Evolutionary conservation across 2,797 vertebrate genomes (phyloP).

Genomic region (Leucoraja ocellata): DNA sequence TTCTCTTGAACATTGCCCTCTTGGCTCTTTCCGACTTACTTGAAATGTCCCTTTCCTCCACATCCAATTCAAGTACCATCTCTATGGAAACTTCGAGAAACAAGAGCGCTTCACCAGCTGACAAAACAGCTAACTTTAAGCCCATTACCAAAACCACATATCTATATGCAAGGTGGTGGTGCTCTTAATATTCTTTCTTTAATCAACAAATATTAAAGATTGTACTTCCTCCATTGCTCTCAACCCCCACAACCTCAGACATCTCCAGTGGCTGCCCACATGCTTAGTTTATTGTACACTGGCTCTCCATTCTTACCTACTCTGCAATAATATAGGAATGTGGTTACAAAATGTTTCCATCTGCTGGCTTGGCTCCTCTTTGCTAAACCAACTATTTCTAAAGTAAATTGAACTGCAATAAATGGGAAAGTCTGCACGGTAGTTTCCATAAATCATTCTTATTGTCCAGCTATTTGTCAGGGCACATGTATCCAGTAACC

Average conservation of each 20-base stretch:
- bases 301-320: background rate
- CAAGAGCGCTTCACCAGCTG: background rate
- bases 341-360: slow-evolving; percentile 26
- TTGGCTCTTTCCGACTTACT: too few relatives aligned
- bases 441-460: slow-evolving; percentile 9
- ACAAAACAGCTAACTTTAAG: background rate
- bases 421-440: background rate
- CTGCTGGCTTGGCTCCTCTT: background rate
- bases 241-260: background rate
- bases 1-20: background rate
- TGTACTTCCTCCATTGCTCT: background rate
- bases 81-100: background rate
- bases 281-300: background rate
- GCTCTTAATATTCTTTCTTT: background rate
- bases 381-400: background rate
- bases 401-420: slow-evolving; percentile 1
- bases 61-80: background rate
- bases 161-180: background rate
- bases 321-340: slow-evolving; percentile 28
- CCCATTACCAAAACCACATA: too few relatives aligned
- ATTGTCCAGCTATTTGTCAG: background rate
- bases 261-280: background rate
- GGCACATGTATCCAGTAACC: background rate
- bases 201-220: background rate
- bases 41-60: background rate